Base-by-base conservation (phyloP, 2,797 vertebrate species). In the Vireo griseus region DNA sequence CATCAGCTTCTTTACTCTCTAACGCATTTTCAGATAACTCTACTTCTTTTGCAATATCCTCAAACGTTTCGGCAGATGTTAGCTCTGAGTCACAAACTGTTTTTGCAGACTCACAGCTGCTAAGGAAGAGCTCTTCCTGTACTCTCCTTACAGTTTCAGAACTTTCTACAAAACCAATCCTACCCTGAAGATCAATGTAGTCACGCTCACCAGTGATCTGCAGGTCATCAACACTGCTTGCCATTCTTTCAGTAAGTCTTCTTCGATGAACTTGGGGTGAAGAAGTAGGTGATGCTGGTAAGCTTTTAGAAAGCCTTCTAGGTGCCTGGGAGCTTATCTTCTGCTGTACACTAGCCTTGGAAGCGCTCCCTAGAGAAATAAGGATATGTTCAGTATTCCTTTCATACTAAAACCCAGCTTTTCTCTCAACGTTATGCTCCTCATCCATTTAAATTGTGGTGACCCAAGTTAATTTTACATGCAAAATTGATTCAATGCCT, bases 81-180 rank as follows among this genome's bases (percentile, higher is more conserved):
- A 84, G 37, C 19, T 98, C 98, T 1, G 96, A 97, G 65, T 99
- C 98, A 72, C 99, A 99, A 57, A 98, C 95, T 0, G 98, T 98
- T 97, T 99, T 99, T 84, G 99, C 99, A 14, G 99, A 99, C 76
- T 99, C 99, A 58, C 99, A 99, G 90, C 99, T 99, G 97, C 99
- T 99, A 72, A 99, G 84, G 29, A 98, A 97, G 50, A 96, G 96
- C 35, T 98, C 98, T 6, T 99, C 98, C 21, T 97, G 97, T 35
- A 87, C 96, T 88, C 96, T 98, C 95, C 97, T 98, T 12, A 98
- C 75, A 0, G 98, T 98, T 93, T 98, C 98, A 0, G 98, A 98
- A 94, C 97, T 98, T 92, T 97, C 97, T 33, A 97, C 89, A 73
- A 97, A 95, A 50, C 24, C 86, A 52, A 1, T 59, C 78, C 88